These are phyloP conservation scores for Nematostella vectensis DNA, from an alignment of 92 coral and sea anemone genomes.

Conservation along the genomic window DNA sequence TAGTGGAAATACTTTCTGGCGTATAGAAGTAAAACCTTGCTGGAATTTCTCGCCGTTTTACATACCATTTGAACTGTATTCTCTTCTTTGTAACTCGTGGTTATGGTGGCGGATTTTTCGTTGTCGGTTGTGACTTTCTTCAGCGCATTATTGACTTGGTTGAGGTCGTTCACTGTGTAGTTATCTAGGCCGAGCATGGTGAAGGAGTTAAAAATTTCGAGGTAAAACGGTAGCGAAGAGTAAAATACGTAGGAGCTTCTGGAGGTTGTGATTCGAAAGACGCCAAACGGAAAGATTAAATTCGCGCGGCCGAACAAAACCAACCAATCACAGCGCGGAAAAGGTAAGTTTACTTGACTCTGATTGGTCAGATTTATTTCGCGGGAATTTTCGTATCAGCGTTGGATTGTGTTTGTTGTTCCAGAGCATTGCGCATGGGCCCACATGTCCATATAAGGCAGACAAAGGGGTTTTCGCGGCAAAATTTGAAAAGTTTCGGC, in stretches of 20 bases:
- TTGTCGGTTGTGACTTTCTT: constrained; percentile 17
- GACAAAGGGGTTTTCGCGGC: constrained; percentile 27
- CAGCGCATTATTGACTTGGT: constrained; percentile 20
- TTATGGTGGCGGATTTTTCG: constrained; percentile 11
- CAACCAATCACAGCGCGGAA: constrained; percentile 48
- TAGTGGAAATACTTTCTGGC: no score
- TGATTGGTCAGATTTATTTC: constrained; percentile 41
- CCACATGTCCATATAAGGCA: constrained; percentile 13
- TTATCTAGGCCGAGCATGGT: constrained; percentile 62
- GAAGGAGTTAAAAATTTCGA: constrained; percentile 9
- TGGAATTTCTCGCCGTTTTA: background rate
- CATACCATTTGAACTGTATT: constrained; percentile 16
- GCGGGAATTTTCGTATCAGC: constrained; percentile 30
- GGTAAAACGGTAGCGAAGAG: background rate
- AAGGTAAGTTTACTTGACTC: constrained; percentile 2
- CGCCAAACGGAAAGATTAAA: constrained; percentile 44
- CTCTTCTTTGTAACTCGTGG: constrained; percentile 12
- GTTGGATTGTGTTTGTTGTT: constrained; percentile 2
- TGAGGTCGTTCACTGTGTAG: constrained; percentile 34
- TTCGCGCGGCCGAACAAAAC: constrained; percentile 49
- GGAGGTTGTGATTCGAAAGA: constrained; percentile 53
- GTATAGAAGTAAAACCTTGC: no score
- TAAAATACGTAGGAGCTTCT: constrained; percentile 17
- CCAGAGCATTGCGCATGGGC: constrained; percentile 16
- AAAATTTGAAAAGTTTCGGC: constrained; percentile 9